Base-by-base conservation (phyloP, 1,140 invertebrate genomes). In the Hermetia illucens region DNA sequence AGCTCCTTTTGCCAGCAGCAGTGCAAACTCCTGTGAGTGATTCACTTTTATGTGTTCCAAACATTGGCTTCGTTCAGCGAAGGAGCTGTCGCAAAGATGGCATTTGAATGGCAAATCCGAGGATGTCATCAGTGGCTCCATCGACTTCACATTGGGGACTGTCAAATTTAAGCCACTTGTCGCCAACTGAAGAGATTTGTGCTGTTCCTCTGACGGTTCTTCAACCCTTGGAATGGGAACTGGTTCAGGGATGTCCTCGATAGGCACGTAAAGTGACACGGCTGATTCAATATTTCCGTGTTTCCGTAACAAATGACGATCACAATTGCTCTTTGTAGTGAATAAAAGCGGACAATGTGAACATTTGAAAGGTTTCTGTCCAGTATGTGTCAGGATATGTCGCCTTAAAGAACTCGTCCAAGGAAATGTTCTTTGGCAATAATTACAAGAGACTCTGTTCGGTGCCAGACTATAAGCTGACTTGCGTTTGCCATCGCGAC, bases 301-400 rank as follows among this genome's bases (percentile, higher is more conserved):
- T 55, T 94, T 94, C 12, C 90, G 67, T 16, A 91, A 61, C 36
- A 96, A 58, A 57, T 97, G 93, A 12, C 92, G 77, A 48, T 96
- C 93, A 56, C 93, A 90, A 58, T 97, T 97, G 2, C 88, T 93
- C 52, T 96, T 96, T 0, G 92, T 97, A 3, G 92, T 96, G 59
- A 97, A 97, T 1, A 89, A 72, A 1, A 95, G 68, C 0, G 82
- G 79, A 55, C 93, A 97, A 45, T 88, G 78, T 2, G 80, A 77
- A 60, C 93, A 96, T 53, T 92, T 88, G 64, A 82, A 96, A 0
- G 93, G 93, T 52, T 96, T 96, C 55, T 95, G 89, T 4, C 92
- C 92, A 4, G 88, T 94, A 51, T 94, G 89, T 0, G 89, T 94
- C 1, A 92, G 70, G 18, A 95, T 83, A 58, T 96, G 92, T 3